A percentile compares a stretch with the other conserved stretches of the same genome.
Conservation (phyloP, 1,140 invertebrate genomes). For the Yoshiicerus persimilis region DNA sequence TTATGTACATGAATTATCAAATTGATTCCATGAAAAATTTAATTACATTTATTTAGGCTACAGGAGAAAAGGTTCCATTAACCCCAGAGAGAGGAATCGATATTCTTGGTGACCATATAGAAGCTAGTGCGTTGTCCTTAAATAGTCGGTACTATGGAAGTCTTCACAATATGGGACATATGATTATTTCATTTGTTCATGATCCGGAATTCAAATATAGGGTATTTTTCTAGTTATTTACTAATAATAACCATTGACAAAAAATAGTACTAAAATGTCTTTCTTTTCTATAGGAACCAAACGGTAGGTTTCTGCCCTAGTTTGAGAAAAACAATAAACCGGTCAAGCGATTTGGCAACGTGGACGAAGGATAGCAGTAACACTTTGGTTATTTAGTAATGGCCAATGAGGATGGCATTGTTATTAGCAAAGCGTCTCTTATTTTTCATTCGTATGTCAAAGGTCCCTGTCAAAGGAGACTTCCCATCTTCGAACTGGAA, state of each 20-base stretch:
- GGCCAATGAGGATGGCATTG: too few species aligned
- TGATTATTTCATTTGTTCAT: constrained; percentile 67
- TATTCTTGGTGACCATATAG: constrained; percentile 75
- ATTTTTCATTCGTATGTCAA: too few species aligned
- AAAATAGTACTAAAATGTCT: constrained; percentile 46
- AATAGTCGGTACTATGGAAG: constrained; percentile 67
- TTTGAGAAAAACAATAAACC: too few species aligned
- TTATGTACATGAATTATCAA: too few species aligned
- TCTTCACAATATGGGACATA: constrained; percentile 69
- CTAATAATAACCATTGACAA: too few species aligned
- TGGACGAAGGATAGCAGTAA: too few species aligned
- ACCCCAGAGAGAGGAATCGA: constrained; percentile 67
- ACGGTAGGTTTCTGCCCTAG: too few species aligned
- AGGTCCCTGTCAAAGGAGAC: too few species aligned
- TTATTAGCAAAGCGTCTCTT: too few species aligned
- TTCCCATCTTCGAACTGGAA: too few species aligned
- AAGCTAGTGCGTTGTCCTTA: constrained; percentile 67
- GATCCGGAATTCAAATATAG: constrained; percentile 63
- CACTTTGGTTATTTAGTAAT: too few species aligned
- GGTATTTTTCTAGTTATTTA: constrained; percentile 12
- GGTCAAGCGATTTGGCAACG: too few species aligned
- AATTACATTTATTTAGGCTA: background rate
- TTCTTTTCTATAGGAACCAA: constrained; percentile 50
- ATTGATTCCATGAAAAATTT: background rate
- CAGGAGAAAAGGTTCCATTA: background rate